Percentiles rank a stretch among this genome's conserved stretches.
Conservation (phyloP, 2,797 vertebrate genomes). For the Lepus oiostolus region DNA sequence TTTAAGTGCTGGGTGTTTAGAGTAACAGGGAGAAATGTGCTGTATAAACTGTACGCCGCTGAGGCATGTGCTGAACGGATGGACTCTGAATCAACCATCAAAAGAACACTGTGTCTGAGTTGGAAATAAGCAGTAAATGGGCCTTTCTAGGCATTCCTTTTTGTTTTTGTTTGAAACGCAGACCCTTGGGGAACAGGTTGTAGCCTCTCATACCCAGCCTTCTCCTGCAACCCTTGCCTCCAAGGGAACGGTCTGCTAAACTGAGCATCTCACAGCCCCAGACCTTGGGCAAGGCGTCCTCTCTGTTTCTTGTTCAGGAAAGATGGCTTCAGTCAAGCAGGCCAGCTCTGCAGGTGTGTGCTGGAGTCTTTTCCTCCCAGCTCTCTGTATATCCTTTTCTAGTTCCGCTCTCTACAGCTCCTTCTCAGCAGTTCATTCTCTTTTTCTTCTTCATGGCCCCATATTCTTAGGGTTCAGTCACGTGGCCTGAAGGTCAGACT, state of each 20-base stretch:
- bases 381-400: neutral
- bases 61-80: constrained; percentile 42
- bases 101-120: neutral
- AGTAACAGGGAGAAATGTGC: constrained; percentile 21
- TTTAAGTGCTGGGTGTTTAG: constrained; percentile 64
- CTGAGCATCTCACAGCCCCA: neutral
- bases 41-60: constrained; percentile 41
- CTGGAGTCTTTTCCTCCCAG: neutral
- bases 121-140: neutral
- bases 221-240: neutral
- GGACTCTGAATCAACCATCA: constrained; percentile 39
- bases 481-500: neutral
- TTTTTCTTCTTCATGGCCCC: neutral
- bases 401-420: neutral
- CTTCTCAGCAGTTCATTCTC: neutral
- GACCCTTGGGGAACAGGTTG: neutral
- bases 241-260: neutral
- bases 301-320: neutral
- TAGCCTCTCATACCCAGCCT: neutral
- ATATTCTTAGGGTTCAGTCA: neutral
- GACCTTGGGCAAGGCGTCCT: neutral
- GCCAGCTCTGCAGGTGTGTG: neutral
- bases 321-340: neutral
- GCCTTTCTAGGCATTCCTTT: neutral
- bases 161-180: constrained; percentile 33